These are phyloP conservation scores for Dysdera silvatica DNA, from an alignment of 1,140 invertebrate genomes.

Conservation along the genomic window DNA sequence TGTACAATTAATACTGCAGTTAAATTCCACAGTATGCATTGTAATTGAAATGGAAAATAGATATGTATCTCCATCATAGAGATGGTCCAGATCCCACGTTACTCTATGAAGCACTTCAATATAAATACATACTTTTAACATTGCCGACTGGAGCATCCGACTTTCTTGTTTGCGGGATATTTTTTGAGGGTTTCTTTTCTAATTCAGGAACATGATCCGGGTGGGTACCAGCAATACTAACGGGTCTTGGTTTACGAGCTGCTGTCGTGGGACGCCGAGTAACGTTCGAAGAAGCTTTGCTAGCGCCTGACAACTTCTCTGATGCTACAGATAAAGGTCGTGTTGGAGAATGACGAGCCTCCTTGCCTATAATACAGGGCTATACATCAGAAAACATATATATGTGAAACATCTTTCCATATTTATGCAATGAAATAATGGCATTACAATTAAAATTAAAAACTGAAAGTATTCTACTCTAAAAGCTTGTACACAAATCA, in stretches of 20 bases:
- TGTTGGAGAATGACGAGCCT: constrained; percentile 15
- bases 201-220: constrained; percentile 10
- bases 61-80: background rate
- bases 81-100: background rate
- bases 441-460: too few relatives aligned
- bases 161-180: constrained; percentile 7
- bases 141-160: background rate
- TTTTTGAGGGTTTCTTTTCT: background rate
- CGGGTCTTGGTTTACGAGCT: constrained; percentile 55
- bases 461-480: too few relatives aligned
- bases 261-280: constrained; percentile 8
- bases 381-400: too few relatives aligned
- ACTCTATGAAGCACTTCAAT: background rate
- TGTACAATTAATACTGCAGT: too few relatives aligned
- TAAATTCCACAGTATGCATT: too few relatives aligned
- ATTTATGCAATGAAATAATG: too few relatives aligned
- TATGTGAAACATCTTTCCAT: too few relatives aligned
- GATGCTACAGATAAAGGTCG: constrained; percentile 19
- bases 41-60: too few relatives aligned
- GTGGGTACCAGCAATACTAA: constrained; percentile 70
- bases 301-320: constrained; percentile 9
- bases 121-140: constrained; percentile 6
- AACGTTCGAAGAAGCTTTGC: background rate
- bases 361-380: too few relatives aligned
- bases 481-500: too few relatives aligned